Evolutionary conservation across 2,888 invertebrate species (phyloP).

Genomic region (Athalia circularis): DNA sequence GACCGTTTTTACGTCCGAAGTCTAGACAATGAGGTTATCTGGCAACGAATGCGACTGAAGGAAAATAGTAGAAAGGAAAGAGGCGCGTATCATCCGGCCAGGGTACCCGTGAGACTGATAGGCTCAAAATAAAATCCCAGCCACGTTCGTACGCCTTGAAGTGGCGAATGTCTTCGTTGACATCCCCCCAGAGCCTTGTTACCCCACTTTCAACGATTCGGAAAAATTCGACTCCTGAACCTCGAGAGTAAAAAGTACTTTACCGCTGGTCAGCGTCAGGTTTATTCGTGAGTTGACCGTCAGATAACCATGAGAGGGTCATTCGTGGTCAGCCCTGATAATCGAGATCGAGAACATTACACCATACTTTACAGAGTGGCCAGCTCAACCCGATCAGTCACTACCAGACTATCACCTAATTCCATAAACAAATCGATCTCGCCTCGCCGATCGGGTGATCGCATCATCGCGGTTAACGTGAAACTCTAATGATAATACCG

Average conservation of each 20-base stretch:
- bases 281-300: neutral
- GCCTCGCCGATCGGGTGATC: slow-evolving; percentile 15
- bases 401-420: neutral
- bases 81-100: neutral
- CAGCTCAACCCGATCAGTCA: neutral
- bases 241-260: slow-evolving; percentile 6
- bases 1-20: slow-evolving; percentile 1
- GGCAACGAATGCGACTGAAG: neutral
- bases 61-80: neutral
- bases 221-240: slow-evolving; percentile 15
- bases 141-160: slow-evolving; percentile 21
- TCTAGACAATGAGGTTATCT: slow-evolving; percentile 27
- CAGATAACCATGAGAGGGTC: neutral
- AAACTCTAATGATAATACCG: slow-evolving; percentile 54
- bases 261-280: neutral
- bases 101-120: slow-evolving; percentile 35
- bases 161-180: slow-evolving; percentile 3
- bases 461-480: slow-evolving; percentile 34
- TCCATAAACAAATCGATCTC: slow-evolving; percentile 18
- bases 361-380: neutral
- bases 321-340: neutral
- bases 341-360: neutral
- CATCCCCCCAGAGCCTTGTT: slow-evolving; percentile 31
- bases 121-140: slow-evolving; percentile 28
- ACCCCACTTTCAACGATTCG: slow-evolving; percentile 26